phyloP scores from a whole-genome alignment of 2,113 vertebrate genomes.

The Noctilio leporinus region DNA sequence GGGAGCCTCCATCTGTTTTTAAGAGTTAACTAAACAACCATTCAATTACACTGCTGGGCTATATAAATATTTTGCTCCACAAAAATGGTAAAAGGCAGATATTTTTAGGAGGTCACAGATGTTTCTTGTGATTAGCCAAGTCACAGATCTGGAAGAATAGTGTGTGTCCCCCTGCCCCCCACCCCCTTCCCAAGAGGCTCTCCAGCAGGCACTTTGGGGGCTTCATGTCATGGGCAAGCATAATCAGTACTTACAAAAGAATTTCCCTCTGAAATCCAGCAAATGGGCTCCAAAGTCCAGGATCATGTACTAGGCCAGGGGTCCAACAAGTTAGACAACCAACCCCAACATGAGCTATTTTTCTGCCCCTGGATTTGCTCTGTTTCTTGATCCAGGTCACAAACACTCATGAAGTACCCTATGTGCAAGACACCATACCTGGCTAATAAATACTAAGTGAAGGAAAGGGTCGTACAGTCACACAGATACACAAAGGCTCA shows the following conservation, averaged over 20 bases:
- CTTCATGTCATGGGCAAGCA: accelerated
- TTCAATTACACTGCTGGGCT: conserved; percentile 57
- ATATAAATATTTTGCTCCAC: conserved; percentile 66
- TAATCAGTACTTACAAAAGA: neutral
- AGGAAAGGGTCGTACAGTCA: neutral
- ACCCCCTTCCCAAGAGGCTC: no score
- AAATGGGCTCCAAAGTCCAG: neutral
- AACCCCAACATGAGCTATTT: neutral
- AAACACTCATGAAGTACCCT: neutral
- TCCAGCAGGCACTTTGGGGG: neutral
- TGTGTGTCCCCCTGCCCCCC: neutral
- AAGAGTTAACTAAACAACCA: conserved; percentile 61
- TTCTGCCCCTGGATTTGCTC: neutral
- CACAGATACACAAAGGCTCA: neutral
- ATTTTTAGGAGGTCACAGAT: conserved; percentile 68
- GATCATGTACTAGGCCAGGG: neutral
- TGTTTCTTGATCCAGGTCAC: neutral
- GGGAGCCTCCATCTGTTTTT: conserved; percentile 59
- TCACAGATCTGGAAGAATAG: conserved; percentile 21
- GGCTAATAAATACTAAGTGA: neutral
- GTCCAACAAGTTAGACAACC: neutral
- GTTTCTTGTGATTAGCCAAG: conserved; percentile 60
- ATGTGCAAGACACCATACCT: neutral
- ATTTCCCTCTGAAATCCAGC: neutral
- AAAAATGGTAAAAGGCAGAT: conserved; percentile 60